Base-by-base conservation (phyloP, 1,140 invertebrate species). In the Drosophila malerkotliana region DNA sequence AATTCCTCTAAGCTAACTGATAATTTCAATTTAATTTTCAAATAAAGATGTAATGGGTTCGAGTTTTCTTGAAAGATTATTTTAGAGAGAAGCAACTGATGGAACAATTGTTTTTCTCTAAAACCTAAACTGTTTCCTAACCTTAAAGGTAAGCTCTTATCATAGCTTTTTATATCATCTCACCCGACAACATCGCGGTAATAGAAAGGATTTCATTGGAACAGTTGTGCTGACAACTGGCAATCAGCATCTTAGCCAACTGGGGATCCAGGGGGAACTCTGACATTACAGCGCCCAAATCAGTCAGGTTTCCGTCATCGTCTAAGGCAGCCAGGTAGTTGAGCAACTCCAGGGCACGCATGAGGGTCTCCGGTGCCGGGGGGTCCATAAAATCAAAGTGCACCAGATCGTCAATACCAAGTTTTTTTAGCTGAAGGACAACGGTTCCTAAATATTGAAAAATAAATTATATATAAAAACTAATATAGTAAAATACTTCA, bases 321-420 rank as follows among this genome's bases (percentile, higher is more conserved):
- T 99, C 98, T 72, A 92, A 62, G 26, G 91, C 91, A 15, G 97
- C 98, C 55, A 99, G 93, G 92, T 99, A 99, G 93, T 99, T 99
- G 8, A 99, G 93, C 54, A 99, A 93, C 93, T 99, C 99, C 56
- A 99, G 92, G 2, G 99, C 99, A 92, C 99, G 93, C 99, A 99
- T 99, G n/a, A 99, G 93, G 0, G 99, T 99, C 94, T 99, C 99
- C 0, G 99, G 99, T n/a, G 99, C 99, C 21, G 99, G 99, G 14
- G 99, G 99, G 93, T 99, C 99, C 99, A 99, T 99, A 92, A 99
- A 99, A 93, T 99, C 99, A 93, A 99, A 99, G 92, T 99, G 99
- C 34, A 99, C 99, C 79, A 99, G 93, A 93, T 99, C 99, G 92
- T 99, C 98, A 81, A 99, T 99, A 73, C 99, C 99, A 37, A 99